These are phyloP conservation scores for Melanotaenia trifasciata DNA, from an alignment of 2,797 vertebrate species.

Conservation along the genomic window DNA sequence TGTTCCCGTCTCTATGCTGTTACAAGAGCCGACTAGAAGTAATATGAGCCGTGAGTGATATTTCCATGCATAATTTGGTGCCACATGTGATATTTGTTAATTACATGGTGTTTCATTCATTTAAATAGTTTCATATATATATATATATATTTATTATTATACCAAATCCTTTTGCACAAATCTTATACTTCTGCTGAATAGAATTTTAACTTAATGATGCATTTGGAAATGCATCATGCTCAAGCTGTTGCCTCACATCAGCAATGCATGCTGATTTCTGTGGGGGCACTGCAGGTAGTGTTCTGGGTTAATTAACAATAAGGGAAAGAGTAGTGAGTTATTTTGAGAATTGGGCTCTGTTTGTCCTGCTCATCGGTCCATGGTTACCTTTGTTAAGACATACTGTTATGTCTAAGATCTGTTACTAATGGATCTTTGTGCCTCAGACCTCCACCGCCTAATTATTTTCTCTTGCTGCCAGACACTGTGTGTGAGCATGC, in stretches of 20 bases:
- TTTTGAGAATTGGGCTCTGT: constrained; percentile 14
- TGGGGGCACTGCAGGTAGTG: neutral
- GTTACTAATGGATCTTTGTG: constrained; percentile 65
- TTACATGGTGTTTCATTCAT: neutral
- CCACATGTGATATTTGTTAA: neutral
- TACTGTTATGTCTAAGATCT: constrained; percentile 47
- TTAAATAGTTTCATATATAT: neutral
- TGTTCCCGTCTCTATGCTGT: neutral
- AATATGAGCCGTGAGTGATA: neutral
- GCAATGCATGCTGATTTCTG: neutral
- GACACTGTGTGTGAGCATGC: constrained; percentile 15
- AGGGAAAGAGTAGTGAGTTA: constrained; percentile 6
- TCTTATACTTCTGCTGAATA: too few species aligned
- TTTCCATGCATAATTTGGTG: neutral
- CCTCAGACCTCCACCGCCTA: constrained; percentile 51
- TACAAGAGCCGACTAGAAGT: too few species aligned
- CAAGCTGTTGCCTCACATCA: too few species aligned
- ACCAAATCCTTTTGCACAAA: neutral
- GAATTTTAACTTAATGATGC: neutral
- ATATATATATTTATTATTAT: neutral
- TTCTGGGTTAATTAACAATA: neutral
- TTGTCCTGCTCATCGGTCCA: constrained; percentile 30
- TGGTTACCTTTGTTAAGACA: constrained; percentile 42
- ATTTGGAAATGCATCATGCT: neutral
- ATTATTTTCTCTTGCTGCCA: constrained; percentile 54